phyloP scores from a whole-genome alignment of 1,140 invertebrate species.

The Phocides pigmalion region DNA sequence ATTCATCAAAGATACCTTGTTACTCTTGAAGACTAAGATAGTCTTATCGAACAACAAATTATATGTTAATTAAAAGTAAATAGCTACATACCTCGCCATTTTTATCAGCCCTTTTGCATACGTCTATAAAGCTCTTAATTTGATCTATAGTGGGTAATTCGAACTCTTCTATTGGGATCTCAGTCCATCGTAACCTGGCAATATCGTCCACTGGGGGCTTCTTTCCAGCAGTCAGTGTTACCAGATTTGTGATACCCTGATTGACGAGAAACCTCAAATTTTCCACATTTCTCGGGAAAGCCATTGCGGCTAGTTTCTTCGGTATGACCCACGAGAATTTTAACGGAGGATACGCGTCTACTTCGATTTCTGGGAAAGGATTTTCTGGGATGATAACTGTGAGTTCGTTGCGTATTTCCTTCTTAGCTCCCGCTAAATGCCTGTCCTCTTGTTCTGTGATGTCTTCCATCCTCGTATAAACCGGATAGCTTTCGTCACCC shows the following conservation, averaged over 20 bases:
- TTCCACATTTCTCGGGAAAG: constrained; percentile 78
- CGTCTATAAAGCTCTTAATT: constrained; percentile 86
- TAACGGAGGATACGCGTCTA: constrained; percentile 83
- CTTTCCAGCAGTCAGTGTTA: constrained; percentile 86
- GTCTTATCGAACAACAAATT: too few relatives aligned
- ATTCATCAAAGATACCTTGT: too few relatives aligned
- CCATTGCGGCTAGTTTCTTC: constrained; percentile 86
- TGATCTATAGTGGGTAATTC: constrained; percentile 85
- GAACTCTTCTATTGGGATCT: constrained; percentile 87
- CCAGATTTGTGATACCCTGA: constrained; percentile 80
- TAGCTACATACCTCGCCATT: constrained; percentile 73
- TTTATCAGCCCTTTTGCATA: constrained; percentile 82
- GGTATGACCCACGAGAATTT: constrained; percentile 87
- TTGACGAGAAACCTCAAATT: constrained; percentile 77
- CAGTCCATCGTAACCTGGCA: constrained; percentile 82
- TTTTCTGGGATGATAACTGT: constrained; percentile 77
- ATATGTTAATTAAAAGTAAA: too few relatives aligned
- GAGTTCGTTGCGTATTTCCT: constrained; percentile 71
- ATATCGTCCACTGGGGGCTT: constrained; percentile 83
- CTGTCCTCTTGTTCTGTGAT: constrained; percentile 76
- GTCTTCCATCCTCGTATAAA: constrained; percentile 68
- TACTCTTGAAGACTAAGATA: too few relatives aligned
- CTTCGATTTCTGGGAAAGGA: constrained; percentile 78
- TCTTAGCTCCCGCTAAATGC: constrained; percentile 68
- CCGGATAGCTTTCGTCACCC: constrained; percentile 64